Conservation (phyloP, 2,113 vertebrate genomes). For the Labeo catla region DNA sequence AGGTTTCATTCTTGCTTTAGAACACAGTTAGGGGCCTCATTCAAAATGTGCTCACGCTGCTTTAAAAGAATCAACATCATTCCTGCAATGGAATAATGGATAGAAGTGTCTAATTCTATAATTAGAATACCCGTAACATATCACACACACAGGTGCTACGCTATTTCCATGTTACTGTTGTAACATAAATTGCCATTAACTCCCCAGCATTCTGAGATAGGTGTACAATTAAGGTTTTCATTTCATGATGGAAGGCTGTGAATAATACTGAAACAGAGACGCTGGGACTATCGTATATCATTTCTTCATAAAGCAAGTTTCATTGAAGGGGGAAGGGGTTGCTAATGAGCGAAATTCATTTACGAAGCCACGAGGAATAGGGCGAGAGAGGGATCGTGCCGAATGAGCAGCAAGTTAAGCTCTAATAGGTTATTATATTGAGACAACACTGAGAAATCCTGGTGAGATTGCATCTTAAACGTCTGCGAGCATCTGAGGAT, state of each 20-base stretch:
- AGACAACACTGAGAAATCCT: constrained; percentile 22
- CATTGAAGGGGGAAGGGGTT: background rate
- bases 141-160: background rate
- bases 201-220: constrained; percentile 6
- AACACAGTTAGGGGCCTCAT: background rate
- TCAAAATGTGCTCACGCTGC: background rate
- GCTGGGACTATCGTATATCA: constrained; percentile 13
- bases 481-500: constrained; percentile 13
- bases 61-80: background rate
- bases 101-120: constrained; percentile 1
- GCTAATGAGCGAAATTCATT: constrained; percentile 48
- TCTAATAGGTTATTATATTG: constrained; percentile 21
- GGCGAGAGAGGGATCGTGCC: background rate
- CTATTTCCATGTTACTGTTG: constrained; percentile 17
- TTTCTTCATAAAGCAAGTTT: constrained; percentile 24
- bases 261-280: constrained; percentile 28
- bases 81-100: background rate
- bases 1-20: constrained; percentile 22
- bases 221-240: background rate
- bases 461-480: constrained; percentile 27
- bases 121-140: background rate
- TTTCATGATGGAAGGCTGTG: constrained; percentile 1
- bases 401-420: constrained; percentile 1
- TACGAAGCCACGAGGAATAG: constrained; percentile 36
- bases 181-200: constrained; percentile 15